Conservation (phyloP, 2,113 vertebrate species). For the Eidolon helvum region DNA sequence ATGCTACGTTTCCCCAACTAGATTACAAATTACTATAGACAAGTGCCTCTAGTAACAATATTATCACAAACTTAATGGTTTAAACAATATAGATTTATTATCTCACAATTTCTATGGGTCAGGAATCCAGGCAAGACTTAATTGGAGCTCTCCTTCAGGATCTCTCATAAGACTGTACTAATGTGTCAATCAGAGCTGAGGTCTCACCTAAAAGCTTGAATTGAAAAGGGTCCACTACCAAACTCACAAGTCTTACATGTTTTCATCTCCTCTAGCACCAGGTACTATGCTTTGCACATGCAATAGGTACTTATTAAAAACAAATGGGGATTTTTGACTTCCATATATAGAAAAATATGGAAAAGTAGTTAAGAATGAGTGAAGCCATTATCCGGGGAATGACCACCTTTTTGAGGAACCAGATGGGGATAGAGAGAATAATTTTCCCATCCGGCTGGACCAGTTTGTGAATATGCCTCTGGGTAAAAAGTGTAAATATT, state of each 20-base stretch:
- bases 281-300: not conserved
- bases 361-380: not conserved
- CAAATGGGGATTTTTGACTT: not conserved
- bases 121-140: not conserved
- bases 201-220: not conserved
- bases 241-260: not conserved
- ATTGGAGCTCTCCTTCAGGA: not conserved
- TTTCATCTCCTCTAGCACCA: not conserved
- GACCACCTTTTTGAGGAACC: not conserved
- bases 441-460: not conserved
- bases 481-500: not conserved
- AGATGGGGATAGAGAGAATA: not conserved
- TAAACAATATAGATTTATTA: not conserved
- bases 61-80: not conserved
- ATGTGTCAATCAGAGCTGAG: not conserved
- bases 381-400: not conserved
- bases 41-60: not conserved
- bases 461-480: not conserved
- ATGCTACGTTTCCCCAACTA: not conserved
- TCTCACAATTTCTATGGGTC: not conserved
- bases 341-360: not conserved
- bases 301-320: not conserved
- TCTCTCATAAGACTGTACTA: not conserved
- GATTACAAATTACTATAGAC: not conserved
- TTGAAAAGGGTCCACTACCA: not conserved